Conservation (phyloP, 2,113 vertebrate genomes). For the Vombatus ursinus region DNA sequence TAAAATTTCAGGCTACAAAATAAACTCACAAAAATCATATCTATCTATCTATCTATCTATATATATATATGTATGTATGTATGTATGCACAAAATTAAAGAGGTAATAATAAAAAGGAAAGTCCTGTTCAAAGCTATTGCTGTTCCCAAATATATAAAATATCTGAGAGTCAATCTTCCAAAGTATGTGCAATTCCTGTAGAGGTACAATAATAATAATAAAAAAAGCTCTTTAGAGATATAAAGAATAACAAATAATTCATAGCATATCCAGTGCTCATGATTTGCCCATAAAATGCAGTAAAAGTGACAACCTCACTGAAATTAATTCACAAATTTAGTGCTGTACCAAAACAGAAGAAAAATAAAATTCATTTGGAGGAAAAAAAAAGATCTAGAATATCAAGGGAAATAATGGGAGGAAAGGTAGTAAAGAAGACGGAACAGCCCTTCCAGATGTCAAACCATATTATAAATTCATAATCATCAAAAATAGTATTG, state of each 20-base stretch:
- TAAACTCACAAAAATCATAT: not conserved
- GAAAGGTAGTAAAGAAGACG: not conserved
- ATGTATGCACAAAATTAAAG: not conserved
- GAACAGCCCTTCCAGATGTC: not conserved
- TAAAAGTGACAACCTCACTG: not conserved
- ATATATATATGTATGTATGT: no score
- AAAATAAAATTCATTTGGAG: not conserved
- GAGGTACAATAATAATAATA: not conserved
- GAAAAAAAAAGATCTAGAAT: not conserved
- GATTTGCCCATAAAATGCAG: not conserved
- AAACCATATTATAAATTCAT: not conserved
- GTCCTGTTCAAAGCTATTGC: not conserved
- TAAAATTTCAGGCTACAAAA: not conserved
- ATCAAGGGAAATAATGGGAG: not conserved
- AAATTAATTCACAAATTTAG: not conserved
- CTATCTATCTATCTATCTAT: no score
- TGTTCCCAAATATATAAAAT: not conserved
- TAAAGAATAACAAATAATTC: not conserved
- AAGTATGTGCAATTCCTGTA: not conserved
- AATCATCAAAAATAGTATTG: not conserved
- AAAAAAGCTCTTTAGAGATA: not conserved
- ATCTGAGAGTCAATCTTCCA: not conserved
- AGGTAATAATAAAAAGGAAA: not conserved
- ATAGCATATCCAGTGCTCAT: not conserved
- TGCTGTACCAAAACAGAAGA: not conserved